These are phyloP conservation scores for Octonoba sinensis DNA, from an alignment of 2,888 invertebrate genomes.

Conservation along the genomic window DNA sequence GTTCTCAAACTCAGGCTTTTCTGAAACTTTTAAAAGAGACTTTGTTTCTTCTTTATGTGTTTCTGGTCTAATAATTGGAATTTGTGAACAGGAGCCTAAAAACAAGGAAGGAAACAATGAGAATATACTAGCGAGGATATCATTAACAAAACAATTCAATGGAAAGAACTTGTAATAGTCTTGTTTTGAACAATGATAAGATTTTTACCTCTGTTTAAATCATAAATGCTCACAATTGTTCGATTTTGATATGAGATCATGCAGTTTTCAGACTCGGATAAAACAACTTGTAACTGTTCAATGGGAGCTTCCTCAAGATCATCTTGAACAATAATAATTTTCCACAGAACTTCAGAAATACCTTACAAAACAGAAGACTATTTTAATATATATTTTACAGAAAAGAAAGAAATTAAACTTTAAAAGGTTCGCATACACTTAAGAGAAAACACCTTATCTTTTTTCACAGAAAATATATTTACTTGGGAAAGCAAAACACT, in stretches of 20 bases:
- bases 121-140: too few relatives aligned
- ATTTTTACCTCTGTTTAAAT: constrained; percentile 51
- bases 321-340: constrained; percentile 61
- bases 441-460: too few relatives aligned
- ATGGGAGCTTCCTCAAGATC: constrained; percentile 59
- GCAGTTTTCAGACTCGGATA: constrained; percentile 56
- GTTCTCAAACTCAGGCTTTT: too few relatives aligned
- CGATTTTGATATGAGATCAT: constrained; percentile 39
- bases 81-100: too few relatives aligned
- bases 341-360: constrained; percentile 37
- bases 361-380: constrained; percentile 32
- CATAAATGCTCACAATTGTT: constrained; percentile 62
- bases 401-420: background rate
- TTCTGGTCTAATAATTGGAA: too few relatives aligned
- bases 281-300: constrained; percentile 55
- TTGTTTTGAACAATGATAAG: background rate
- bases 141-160: too few relatives aligned
- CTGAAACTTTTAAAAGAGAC: too few relatives aligned
- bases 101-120: too few relatives aligned
- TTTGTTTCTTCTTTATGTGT: too few relatives aligned
- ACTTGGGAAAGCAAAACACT: background rate
- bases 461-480: background rate
- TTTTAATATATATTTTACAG: background rate
- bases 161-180: background rate
- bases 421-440: background rate